These are phyloP conservation scores for Dynastes grantii DNA, from an alignment of 2,888 invertebrate genomes.

Conservation along the genomic window DNA sequence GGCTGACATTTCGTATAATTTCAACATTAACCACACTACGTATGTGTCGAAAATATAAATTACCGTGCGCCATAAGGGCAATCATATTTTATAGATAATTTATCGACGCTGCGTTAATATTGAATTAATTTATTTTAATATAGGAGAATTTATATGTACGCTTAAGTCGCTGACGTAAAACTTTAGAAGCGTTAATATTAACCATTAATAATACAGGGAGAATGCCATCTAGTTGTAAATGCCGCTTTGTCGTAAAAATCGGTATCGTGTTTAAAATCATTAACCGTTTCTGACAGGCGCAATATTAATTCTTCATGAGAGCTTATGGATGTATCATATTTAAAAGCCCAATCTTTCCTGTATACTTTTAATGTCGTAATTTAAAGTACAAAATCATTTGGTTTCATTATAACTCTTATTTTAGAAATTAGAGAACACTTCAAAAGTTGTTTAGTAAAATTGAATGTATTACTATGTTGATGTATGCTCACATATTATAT, in stretches of 20 bases:
- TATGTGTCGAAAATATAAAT: conserved; percentile 20
- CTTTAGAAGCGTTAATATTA: conserved; percentile 17
- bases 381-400: no score
- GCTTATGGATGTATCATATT: background rate
- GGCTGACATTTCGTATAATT: conserved; percentile 27
- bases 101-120: background rate
- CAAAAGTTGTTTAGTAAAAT: no score
- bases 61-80: background rate
- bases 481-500: no score
- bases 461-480: no score
- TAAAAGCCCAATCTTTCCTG: no score
- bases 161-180: background rate
- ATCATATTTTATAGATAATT: conserved; percentile 17
- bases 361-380: no score
- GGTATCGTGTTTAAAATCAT: background rate
- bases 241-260: background rate
- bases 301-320: background rate
- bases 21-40: conserved; percentile 6
- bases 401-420: no score
- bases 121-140: conserved; percentile 11
- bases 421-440: no score
- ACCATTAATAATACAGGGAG: background rate
- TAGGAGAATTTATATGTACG: background rate
- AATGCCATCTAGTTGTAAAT: background rate
- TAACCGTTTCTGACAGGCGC: background rate